Conservation (phyloP, 2,113 vertebrate genomes). For the Podarcis cretensis region DNA sequence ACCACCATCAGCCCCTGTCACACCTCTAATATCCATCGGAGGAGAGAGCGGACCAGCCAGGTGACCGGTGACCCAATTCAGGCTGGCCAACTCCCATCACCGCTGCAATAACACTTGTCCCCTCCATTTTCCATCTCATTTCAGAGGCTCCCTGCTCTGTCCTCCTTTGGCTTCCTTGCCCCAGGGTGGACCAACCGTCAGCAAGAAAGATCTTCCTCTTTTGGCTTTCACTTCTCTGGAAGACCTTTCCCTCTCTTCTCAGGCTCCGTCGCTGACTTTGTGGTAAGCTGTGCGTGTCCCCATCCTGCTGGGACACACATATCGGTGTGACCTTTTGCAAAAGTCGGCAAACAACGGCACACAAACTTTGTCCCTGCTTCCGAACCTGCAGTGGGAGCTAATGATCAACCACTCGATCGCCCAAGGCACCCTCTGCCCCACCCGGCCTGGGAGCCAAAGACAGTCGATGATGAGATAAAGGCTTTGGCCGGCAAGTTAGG, state of each 20-base stretch:
- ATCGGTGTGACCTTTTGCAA: neutral
- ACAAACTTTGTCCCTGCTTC: constrained; percentile 15
- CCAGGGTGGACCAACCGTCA: neutral
- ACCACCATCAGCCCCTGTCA: too few species aligned
- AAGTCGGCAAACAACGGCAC: neutral
- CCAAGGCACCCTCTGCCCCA: neutral
- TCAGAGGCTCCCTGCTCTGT: neutral
- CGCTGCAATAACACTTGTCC: neutral
- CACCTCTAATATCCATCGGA: neutral
- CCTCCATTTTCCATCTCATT: neutral
- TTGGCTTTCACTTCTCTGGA: too few species aligned
- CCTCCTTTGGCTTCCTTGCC: neutral
- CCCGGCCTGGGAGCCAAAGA: neutral
- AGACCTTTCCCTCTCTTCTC: neutral
- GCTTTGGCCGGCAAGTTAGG: neutral
- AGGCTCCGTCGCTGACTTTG: neutral
- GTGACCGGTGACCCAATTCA: neutral
- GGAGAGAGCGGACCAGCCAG: neutral
- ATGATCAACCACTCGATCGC: constrained; percentile 17
- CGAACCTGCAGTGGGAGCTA: neutral
- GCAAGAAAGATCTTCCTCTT: neutral
- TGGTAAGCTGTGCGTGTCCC: neutral
- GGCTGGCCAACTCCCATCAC: neutral
- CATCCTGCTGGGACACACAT: neutral
- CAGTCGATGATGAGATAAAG: neutral